These are phyloP conservation scores for Parnassius glacialis DNA, from an alignment of 2,888 invertebrate genomes.

Conservation along the genomic window DNA sequence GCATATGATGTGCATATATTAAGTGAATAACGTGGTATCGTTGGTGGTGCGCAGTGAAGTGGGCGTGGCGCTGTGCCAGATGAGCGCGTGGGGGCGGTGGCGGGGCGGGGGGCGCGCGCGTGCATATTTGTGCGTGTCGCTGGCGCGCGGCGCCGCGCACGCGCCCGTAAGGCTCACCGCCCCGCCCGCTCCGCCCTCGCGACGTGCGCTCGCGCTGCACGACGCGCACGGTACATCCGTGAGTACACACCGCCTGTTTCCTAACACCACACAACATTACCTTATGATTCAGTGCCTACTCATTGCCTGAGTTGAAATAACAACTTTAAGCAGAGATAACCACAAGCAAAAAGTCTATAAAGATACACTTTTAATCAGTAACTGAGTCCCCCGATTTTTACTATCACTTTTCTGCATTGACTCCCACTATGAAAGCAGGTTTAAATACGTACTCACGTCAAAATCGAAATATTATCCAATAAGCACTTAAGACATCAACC, in stretches of 20 bases:
- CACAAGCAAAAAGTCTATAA: too few relatives aligned
- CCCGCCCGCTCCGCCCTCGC: slow-evolving; percentile 40
- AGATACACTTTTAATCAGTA: too few relatives aligned
- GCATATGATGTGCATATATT: too few relatives aligned
- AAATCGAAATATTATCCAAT: too few relatives aligned
- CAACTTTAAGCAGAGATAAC: too few relatives aligned
- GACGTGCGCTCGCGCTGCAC: slow-evolving; percentile 48
- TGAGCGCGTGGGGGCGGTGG: slow-evolving; percentile 59
- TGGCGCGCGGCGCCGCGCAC: slow-evolving; percentile 33
- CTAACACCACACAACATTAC: background rate
- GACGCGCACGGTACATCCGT: slow-evolving; percentile 42
- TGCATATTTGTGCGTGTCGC: slow-evolving; percentile 48
- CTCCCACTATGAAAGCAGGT: too few relatives aligned
- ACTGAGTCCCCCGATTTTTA: too few relatives aligned
- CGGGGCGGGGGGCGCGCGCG: slow-evolving; percentile 45
- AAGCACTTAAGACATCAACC: too few relatives aligned
- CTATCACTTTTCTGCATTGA: too few relatives aligned
- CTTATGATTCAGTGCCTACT: background rate
- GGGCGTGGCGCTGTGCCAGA: slow-evolving; percentile 51
- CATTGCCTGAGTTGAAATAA: too few relatives aligned
- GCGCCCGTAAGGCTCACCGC: slow-evolving; percentile 47
- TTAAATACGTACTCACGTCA: too few relatives aligned
- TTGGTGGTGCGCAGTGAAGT: slow-evolving; percentile 14
- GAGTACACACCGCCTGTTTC: slow-evolving; percentile 27
- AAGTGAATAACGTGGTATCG: too few relatives aligned